Conservation (phyloP, 2,113 vertebrate genomes). For the Nesospiza acunhae region DNA sequence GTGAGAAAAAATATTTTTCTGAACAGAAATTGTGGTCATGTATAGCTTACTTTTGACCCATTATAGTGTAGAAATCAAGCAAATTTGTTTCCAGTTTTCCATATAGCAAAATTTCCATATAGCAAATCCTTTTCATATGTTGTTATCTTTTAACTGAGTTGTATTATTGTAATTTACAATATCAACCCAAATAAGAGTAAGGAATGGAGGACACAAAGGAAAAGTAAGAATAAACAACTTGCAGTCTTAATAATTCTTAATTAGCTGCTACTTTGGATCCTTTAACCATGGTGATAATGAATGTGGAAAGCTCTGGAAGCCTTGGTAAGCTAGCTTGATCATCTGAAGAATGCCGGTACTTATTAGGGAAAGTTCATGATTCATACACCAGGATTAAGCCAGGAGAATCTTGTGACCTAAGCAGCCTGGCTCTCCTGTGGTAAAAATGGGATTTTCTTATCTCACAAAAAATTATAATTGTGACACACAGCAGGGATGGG, state of each 20-base stretch:
- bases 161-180: neutral
- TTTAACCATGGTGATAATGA: constrained; percentile 34
- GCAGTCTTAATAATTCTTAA: constrained; percentile 5
- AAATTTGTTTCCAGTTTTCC: neutral
- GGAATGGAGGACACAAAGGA: neutral
- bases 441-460: constrained; percentile 65
- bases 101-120: too few species aligned
- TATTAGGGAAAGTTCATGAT: constrained; percentile 66
- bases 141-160: neutral
- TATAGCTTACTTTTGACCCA: neutral
- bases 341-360: constrained; percentile 61
- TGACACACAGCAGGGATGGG: constrained; percentile 1
- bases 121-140: neutral
- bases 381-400: constrained; percentile 38
- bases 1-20: neutral
- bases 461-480: neutral
- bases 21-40: neutral
- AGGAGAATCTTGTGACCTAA: constrained; percentile 65
- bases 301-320: constrained; percentile 48
- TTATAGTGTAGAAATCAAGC: neutral
- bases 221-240: constrained; percentile 25
- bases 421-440: constrained; percentile 46
- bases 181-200: neutral
- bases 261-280: constrained; percentile 27
- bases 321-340: constrained; percentile 40